These are phyloP conservation scores for Pagrus major DNA, from an alignment of 2,113 vertebrate genomes.

Conservation along the genomic window DNA sequence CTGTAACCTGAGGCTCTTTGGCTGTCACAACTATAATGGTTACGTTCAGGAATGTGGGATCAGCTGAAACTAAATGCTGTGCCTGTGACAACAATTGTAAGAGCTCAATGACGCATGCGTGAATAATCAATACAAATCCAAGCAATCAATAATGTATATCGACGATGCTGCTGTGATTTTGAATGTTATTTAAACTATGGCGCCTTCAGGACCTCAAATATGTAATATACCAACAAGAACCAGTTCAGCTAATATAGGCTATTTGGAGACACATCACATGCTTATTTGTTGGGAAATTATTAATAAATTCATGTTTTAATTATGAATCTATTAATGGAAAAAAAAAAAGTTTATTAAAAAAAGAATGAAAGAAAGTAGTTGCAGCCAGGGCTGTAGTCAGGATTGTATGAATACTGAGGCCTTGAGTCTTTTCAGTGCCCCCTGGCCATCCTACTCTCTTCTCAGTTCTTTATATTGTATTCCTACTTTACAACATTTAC, in stretches of 20 bases:
- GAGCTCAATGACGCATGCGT: neutral
- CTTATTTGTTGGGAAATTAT: neutral
- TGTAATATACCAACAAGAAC: neutral
- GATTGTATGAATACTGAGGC: neutral
- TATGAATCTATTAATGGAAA: neutral
- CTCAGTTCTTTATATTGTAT: neutral
- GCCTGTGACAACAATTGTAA: neutral
- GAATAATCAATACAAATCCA: neutral
- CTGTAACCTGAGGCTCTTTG: constrained; percentile 55
- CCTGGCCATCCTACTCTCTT: neutral
- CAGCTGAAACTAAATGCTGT: constrained; percentile 17
- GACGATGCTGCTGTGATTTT: neutral
- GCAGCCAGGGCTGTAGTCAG: neutral
- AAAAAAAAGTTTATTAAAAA: neutral
- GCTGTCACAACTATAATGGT: constrained; percentile 39
- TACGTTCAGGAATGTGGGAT: constrained; percentile 46
- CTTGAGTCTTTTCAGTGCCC: neutral
- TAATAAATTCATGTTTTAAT: neutral
- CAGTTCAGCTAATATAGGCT: neutral
- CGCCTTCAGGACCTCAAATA: neutral
- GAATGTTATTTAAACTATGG: neutral
- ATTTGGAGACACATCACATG: neutral
- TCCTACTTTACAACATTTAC: neutral
- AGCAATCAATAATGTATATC: neutral
- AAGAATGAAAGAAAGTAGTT: neutral